Conservation (phyloP, 2,888 invertebrate species). For the Megastigmus dorsalis region DNA sequence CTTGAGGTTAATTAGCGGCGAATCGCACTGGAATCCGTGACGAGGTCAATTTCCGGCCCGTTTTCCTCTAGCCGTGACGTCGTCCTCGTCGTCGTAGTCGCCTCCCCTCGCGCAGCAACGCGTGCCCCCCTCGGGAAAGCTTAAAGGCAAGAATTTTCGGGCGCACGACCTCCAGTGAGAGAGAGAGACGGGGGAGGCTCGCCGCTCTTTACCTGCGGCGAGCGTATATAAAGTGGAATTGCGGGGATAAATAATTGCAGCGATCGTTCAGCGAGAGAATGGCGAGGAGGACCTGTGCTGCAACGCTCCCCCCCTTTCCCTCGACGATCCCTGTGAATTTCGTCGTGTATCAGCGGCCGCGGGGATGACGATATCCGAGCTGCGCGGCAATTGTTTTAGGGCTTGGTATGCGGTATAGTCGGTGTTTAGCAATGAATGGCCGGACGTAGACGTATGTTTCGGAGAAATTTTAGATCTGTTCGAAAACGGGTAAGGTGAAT, state of each 20-base stretch:
- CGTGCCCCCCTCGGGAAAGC: slow-evolving; percentile 37
- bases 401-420: too few species aligned
- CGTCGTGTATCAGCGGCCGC: neutral
- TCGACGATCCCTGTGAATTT: neutral
- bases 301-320: neutral
- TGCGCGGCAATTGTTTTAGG: too few species aligned
- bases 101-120: neutral
- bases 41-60: slow-evolving; percentile 41
- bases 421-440: too few species aligned
- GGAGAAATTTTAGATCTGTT: too few species aligned
- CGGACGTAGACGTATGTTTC: too few species aligned
- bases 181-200: neutral
- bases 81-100: too few species aligned
- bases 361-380: too few species aligned
- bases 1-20: slow-evolving; percentile 60
- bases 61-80: too few species aligned
- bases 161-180: too few species aligned
- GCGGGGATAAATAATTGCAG: slow-evolving; percentile 41
- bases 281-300: too few species aligned
- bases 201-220: too few species aligned
- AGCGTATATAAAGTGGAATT: slow-evolving; percentile 8
- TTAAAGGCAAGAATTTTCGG: slow-evolving; percentile 21
- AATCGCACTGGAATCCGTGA: slow-evolving; percentile 41
- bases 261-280: neutral
- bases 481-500: too few species aligned